Percentiles rank a stretch among this genome's conserved stretches.
Conservation (phyloP, 2,113 vertebrate species). For the Aphyosemion australe region DNA sequence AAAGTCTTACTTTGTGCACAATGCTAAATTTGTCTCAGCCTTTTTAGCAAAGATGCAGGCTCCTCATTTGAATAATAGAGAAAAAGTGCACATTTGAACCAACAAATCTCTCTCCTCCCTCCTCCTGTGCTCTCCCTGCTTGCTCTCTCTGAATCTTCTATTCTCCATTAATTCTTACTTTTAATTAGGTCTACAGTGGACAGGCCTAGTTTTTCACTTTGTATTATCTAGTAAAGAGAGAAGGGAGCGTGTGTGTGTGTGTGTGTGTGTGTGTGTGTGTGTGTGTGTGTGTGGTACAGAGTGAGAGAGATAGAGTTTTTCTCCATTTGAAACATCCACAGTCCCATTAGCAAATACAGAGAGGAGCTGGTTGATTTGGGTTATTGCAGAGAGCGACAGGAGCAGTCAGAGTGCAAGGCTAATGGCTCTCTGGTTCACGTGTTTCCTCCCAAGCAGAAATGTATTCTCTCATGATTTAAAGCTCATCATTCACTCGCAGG, state of each 20-base stretch:
- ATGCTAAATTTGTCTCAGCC: slow-evolving; percentile 62
- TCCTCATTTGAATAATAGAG: slow-evolving; percentile 75
- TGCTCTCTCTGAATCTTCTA: slow-evolving; percentile 66
- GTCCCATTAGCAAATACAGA: slow-evolving; percentile 72
- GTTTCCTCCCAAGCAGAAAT: slow-evolving; percentile 62
- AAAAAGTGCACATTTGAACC: slow-evolving; percentile 75
- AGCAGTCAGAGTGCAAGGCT: slow-evolving; percentile 65
- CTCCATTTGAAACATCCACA: slow-evolving; percentile 61
- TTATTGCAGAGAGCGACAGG: slow-evolving; percentile 64
- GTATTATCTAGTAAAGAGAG: slow-evolving; percentile 75
- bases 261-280: slow-evolving; percentile 37
- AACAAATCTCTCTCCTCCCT: slow-evolving; percentile 67
- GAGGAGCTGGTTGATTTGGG: slow-evolving; percentile 71
- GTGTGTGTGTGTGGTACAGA: slow-evolving; percentile 37
- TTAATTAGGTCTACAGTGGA: slow-evolving; percentile 84
- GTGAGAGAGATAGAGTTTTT: slow-evolving; percentile 48
- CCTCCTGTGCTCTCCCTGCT: slow-evolving; percentile 53
- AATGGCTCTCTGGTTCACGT: slow-evolving; percentile 64
- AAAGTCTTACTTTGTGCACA: slow-evolving; percentile 55
- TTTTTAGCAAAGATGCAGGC: slow-evolving; percentile 64
- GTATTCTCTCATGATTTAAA: slow-evolving; percentile 63
- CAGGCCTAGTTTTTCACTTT: slow-evolving; percentile 81
- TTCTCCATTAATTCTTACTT: slow-evolving; percentile 81
- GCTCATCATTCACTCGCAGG: slow-evolving; percentile 70
- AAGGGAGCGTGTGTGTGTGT: slow-evolving; percentile 44